These are phyloP conservation scores for Drosophila atroscutellata DNA, from an alignment of 2,888 invertebrate genomes.

Conservation along the genomic window DNA sequence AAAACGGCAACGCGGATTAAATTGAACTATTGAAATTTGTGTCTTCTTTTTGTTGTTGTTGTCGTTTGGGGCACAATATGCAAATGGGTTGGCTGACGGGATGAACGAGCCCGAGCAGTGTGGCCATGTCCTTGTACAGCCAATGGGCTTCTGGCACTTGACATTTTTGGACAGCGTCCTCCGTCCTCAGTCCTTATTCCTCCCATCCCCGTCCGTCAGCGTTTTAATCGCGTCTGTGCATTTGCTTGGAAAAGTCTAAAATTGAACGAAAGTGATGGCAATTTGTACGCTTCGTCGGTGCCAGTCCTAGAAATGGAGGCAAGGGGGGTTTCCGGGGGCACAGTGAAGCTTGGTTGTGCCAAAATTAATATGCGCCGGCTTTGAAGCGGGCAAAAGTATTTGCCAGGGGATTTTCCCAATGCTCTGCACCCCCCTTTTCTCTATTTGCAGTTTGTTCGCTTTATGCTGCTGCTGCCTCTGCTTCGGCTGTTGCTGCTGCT, in stretches of 20 bases:
- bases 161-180: conserved; percentile 57
- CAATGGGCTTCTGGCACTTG: conserved; percentile 55
- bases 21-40: conserved; percentile 55
- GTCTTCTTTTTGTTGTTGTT: conserved; percentile 13
- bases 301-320: background rate
- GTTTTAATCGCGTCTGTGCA: conserved; percentile 80
- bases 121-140: conserved; percentile 24
- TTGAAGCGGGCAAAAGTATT: conserved; percentile 58
- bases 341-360: conserved; percentile 52
- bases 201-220: conserved; percentile 64
- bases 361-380: conserved; percentile 77
- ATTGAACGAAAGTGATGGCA: conserved; percentile 81
- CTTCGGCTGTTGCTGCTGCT: background rate
- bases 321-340: background rate
- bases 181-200: background rate
- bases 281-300: conserved; percentile 75
- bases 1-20: conserved; percentile 54
- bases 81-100: conserved; percentile 55
- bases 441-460: background rate
- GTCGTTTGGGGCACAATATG: conserved; percentile 56
- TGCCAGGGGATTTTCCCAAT: conserved; percentile 54
- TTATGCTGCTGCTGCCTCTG: background rate
- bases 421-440: background rate
- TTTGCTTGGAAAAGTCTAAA: conserved; percentile 81
- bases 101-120: conserved; percentile 19